Conservation (phyloP, 2,888 invertebrate genomes). For the Nebria brevicollis region DNA sequence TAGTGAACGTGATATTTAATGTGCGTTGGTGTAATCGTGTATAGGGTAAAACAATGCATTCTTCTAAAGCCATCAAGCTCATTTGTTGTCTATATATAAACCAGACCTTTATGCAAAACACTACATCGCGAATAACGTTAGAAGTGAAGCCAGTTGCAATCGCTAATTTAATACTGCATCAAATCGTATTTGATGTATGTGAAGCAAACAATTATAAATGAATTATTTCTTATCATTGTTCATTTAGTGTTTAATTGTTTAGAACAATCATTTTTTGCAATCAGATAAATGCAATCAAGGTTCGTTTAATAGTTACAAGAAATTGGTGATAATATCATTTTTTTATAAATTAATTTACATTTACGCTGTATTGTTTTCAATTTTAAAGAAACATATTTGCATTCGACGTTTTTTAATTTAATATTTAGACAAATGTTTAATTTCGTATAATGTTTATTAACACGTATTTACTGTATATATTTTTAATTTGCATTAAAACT, state of each 20-base stretch:
- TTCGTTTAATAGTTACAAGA: slow-evolving; percentile 15
- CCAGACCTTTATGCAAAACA: background rate
- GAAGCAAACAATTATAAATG: slow-evolving; percentile 27
- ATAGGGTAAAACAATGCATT: slow-evolving; percentile 30
- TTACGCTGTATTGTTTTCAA: background rate
- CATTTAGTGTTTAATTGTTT: slow-evolving; percentile 24
- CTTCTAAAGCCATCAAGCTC: background rate
- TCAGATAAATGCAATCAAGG: slow-evolving; percentile 29
- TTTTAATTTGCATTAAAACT: background rate
- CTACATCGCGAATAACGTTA: background rate
- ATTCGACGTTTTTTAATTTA: no score
- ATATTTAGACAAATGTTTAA: no score
- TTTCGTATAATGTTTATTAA: no score
- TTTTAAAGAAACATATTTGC: background rate
- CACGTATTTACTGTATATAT: no score
- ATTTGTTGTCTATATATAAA: background rate
- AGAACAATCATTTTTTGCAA: slow-evolving; percentile 27
- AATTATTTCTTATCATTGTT: slow-evolving; percentile 35
- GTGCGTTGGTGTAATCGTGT: slow-evolving; percentile 29
- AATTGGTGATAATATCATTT: slow-evolving; percentile 13
- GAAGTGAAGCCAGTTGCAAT: no score
- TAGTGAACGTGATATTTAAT: slow-evolving; percentile 19
- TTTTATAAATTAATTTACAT: background rate
- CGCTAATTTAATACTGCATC: no score
- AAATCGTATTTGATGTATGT: background rate